These are phyloP conservation scores for Sander vitreus DNA, from an alignment of 2,113 vertebrate species.

Conservation along the genomic window DNA sequence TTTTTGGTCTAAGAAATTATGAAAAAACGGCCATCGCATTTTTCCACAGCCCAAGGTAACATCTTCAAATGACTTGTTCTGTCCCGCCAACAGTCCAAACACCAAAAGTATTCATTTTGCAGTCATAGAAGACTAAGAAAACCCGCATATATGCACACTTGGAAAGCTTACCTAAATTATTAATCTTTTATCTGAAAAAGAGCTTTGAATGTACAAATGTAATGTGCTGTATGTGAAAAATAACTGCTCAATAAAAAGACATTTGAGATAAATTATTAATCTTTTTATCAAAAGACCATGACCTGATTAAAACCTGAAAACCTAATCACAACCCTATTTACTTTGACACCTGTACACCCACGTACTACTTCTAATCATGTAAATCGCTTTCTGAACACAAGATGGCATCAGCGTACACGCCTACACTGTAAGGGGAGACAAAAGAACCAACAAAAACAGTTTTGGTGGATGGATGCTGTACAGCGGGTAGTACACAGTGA, in stretches of 20 bases:
- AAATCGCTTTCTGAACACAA: constrained; percentile 47
- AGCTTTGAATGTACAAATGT: too few species aligned
- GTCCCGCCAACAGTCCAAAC: neutral
- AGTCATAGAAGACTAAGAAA: neutral
- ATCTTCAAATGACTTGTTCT: neutral
- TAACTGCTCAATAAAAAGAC: too few species aligned
- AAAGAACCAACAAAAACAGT: neutral
- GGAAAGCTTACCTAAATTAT: neutral
- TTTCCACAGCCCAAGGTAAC: neutral
- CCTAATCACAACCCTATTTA: neutral
- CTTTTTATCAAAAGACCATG: neutral
- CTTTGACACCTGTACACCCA: neutral
- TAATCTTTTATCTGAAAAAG: too few species aligned
- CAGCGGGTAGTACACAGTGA: constrained; percentile 28
- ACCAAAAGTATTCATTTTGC: neutral
- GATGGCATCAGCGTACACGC: constrained; percentile 61
- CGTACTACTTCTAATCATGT: neutral
- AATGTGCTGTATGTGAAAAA: too few species aligned
- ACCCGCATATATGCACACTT: neutral
- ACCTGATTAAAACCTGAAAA: neutral
- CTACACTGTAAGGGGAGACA: neutral
- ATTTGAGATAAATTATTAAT: neutral
- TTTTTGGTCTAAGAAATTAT: too few species aligned
- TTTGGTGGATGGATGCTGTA: neutral
- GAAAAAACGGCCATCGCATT: neutral